Base-by-base conservation (phyloP, 2,888 invertebrate genomes). In the Belgica antarctica region DNA sequence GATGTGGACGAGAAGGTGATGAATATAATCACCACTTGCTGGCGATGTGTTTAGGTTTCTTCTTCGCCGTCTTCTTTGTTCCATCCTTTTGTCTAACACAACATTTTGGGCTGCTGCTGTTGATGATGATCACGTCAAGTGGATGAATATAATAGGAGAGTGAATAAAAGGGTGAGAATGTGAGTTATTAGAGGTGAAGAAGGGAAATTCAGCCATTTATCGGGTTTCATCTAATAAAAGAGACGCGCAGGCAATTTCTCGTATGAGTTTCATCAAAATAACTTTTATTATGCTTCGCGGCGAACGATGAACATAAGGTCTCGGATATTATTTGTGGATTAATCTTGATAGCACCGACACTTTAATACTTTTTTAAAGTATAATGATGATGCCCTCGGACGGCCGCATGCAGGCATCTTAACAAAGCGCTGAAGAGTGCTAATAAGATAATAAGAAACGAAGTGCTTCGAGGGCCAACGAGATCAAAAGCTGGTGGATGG, bases 391-490 rank as follows among this genome's bases (percentile, higher is more conserved):
- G 68, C 47, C 25, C 59, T 59, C 59, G 59, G 47, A 68, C 57
- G n/a, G n/a, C n/a, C n/a, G 68, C 68, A 68, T 68, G 68, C 22
- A 28, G 12, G 25, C 46, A 46, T n/a, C 27, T 24, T 36, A 68
- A 68, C 17, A 57, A n/a, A 68, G 57, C 65, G 65, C 65, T 65
- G 65, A 65, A 68, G 31, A 68, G 68, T 68, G 68, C 57, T 68
- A 68, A 68, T 68, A 68, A 68, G 68, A 68, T 68, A 68, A 68
- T 57, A 57, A 24, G 68, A 25, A 47, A 68, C 34, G 31, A 52
- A 47, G 57, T 68, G 68, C 68, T 68, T 31, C 31, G 25, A 59
- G 46, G 25, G 63, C 22, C 17, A 8, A 57, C 57, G 19, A 63
- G 63, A 41, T 15, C 12, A 17, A 8, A 62, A 62, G 41, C 41